These are phyloP conservation scores for Oxyteleia sp. DNA, from an alignment of 2,888 invertebrate genomes.

Conservation along the genomic window DNA sequence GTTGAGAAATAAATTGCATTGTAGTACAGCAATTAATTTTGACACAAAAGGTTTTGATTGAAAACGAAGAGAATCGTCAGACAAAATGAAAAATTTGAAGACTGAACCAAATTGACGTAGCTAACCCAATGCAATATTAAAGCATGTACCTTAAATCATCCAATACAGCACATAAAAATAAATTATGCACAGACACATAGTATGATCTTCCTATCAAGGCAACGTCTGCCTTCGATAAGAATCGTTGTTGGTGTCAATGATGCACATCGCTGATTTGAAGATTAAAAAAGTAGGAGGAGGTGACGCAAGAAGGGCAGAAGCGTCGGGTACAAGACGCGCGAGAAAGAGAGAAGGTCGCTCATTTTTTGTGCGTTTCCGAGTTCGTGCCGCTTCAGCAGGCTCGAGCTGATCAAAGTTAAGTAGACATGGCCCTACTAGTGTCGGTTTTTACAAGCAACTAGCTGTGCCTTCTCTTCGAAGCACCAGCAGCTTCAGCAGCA, in stretches of 20 bases:
- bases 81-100: too few relatives aligned
- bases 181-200: neutral
- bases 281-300: constrained; percentile 58
- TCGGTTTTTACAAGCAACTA: constrained; percentile 68
- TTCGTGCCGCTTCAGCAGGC: constrained; percentile 85
- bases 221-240: constrained; percentile 51
- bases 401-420: constrained; percentile 87
- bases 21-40: too few relatives aligned
- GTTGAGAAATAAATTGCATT: too few relatives aligned
- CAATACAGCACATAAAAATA: neutral
- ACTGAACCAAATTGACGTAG: too few relatives aligned
- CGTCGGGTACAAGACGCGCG: constrained; percentile 53
- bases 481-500: constrained; percentile 69
- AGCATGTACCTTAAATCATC: neutral
- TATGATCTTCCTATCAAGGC: constrained; percentile 26
- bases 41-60: too few relatives aligned
- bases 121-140: neutral
- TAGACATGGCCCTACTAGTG: constrained; percentile 81
- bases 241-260: constrained; percentile 69
- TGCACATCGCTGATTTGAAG: constrained; percentile 72
- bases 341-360: constrained; percentile 66
- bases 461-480: constrained; percentile 83
- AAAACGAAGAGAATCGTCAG: too few relatives aligned
- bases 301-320: constrained; percentile 39
- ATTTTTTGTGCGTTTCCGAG: constrained; percentile 72